A percentile compares a stretch with the other conserved stretches of the same genome.
Evolutionary conservation across 2,888 invertebrate species (phyloP).

Genomic region (Sminthurides aquaticus): DNA sequence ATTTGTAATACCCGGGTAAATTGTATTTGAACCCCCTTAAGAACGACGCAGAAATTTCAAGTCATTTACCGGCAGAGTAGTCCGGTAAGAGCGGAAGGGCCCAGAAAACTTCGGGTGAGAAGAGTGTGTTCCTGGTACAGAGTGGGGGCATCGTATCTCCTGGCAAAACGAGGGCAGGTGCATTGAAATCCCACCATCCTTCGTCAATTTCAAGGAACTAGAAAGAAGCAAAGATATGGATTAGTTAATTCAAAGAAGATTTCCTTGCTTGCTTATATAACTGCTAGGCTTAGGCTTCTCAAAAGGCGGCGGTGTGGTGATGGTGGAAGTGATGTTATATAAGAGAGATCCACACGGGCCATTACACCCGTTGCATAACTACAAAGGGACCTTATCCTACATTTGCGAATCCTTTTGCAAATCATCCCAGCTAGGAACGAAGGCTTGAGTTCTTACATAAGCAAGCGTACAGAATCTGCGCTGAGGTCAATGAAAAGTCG

Average conservation of each 20-base stretch:
- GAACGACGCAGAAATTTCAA: not conserved
- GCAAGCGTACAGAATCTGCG: too few species aligned
- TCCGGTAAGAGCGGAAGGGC: conserved; percentile 44
- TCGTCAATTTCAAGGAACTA: conserved; percentile 44
- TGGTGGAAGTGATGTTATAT: not conserved
- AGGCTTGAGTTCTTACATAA: too few species aligned
- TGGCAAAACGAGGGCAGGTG: conserved; percentile 44
- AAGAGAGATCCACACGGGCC: too few species aligned
- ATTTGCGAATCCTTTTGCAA: too few species aligned
- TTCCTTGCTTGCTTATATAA: too few species aligned
- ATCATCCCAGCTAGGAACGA: too few species aligned
- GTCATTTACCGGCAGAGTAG: conserved; percentile 34
- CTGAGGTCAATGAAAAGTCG: too few species aligned
- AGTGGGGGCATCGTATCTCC: conserved; percentile 44
- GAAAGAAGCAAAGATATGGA: conserved; percentile 12
- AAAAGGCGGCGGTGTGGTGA: too few species aligned
- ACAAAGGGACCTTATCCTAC: too few species aligned
- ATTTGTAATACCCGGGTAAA: not conserved
- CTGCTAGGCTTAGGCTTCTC: too few species aligned
- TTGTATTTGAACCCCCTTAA: not conserved
- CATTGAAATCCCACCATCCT: conserved; percentile 43
- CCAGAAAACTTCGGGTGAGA: conserved; percentile 44
- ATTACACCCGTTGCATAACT: too few species aligned
- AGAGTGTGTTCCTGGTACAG: conserved; percentile 44
- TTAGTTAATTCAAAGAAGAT: too few species aligned